These are phyloP conservation scores for Arvicola amphibius DNA, from an alignment of 2,797 vertebrate species.

Conservation along the genomic window DNA sequence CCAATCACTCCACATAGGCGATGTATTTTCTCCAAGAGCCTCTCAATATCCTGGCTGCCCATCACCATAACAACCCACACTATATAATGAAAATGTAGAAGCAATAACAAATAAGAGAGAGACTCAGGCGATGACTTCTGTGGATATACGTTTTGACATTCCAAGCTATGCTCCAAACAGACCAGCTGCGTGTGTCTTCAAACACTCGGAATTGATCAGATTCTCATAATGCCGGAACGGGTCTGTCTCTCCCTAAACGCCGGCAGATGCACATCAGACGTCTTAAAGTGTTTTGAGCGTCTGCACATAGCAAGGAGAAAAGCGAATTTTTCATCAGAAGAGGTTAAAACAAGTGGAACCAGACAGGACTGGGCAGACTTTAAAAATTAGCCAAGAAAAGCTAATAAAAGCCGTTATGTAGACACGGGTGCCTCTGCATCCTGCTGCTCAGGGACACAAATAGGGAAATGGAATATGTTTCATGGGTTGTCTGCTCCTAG, in stretches of 20 bases:
- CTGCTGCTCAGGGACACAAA: neutral
- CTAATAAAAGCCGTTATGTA: neutral
- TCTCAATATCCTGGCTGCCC: slow-evolving; percentile 54
- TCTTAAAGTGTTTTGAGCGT: slow-evolving; percentile 27
- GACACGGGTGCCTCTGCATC: neutral
- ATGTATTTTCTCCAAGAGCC: slow-evolving; percentile 47
- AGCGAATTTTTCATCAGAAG: neutral
- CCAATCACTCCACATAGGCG: slow-evolving; percentile 55
- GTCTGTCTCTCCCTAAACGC: slow-evolving; percentile 50
- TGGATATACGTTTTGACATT: slow-evolving; percentile 62
- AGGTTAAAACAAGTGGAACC: neutral
- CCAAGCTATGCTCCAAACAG: slow-evolving; percentile 38
- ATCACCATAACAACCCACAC: slow-evolving; percentile 68
- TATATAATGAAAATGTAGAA: slow-evolving; percentile 61
- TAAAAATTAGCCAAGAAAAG: slow-evolving; percentile 26
- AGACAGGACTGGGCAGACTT: neutral
- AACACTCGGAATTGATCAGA: slow-evolving; percentile 37
- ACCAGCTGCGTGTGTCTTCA: neutral
- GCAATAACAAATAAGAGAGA: slow-evolving; percentile 35
- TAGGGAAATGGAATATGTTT: neutral
- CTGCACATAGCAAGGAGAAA: slow-evolving; percentile 12
- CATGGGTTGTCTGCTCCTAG: neutral
- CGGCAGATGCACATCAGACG: neutral
- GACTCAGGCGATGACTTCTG: slow-evolving; percentile 33
- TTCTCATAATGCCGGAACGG: neutral